Evolutionary conservation across 2,113 vertebrate genomes (phyloP), one percentile per base, ranked within the genome.

Genomic region (Spermophilus dauricus): DNA sequence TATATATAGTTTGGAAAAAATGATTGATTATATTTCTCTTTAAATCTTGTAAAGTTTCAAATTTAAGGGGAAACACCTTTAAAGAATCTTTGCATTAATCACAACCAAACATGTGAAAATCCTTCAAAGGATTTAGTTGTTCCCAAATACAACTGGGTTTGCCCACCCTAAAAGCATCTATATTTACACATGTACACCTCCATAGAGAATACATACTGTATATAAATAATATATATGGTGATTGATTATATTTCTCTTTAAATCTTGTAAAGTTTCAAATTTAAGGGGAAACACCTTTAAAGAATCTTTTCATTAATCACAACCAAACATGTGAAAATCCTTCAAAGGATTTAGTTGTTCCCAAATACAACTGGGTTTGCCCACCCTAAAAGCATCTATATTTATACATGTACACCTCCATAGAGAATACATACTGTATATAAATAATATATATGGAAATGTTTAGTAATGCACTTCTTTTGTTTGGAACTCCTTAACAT

Each of bases 401-500:
- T 94, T 93, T 82, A 95, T 81, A 97, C 48, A 83, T 93, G 86
- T 58, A 94, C 96, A 95, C 81, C 75, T 87, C 98, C 98, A 97
- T 98, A 98, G 98, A 98, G 98, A 98, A 98, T 63, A 96, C 83
- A 98, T 98, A 98, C 98, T 99, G 99, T 99, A 99, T 98, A 99
- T 98, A 98, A 90, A 99, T 98, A 98, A 90, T 98, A 97, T 95
- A 97, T 99, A 99, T 97, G 97, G 98, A 98, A 98, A 98, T 98
- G 98, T 99, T 98, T 99, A 97, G 98, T 99, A 99, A 7, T 98
- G 98, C 99, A 99, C 98, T 98, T 98, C 98, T 96, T 99, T 98
- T 98, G 97, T 98, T 99, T 98, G 98, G 98, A 98, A 98, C 97
- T 99, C 97, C 98, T 98, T 97, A 94, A 98, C 98, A 98, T 98